A percentile compares a stretch with the other conserved stretches of the same genome.
Conservation (phyloP, 2,797 vertebrate species). For the Botia kubotai region DNA sequence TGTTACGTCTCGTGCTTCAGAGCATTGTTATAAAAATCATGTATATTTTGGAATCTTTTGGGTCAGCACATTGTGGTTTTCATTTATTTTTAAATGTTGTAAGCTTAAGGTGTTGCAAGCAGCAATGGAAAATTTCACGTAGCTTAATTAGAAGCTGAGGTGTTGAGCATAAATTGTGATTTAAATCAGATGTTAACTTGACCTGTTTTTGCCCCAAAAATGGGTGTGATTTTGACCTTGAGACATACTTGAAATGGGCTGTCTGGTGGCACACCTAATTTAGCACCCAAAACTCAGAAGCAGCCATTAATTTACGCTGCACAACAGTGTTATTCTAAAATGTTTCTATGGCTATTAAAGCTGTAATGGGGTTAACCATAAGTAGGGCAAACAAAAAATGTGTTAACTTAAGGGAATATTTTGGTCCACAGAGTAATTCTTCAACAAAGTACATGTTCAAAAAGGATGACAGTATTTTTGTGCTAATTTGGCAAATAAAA, state of each 20-base stretch:
- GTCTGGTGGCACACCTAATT: slow-evolving; percentile 21
- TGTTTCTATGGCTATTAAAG: slow-evolving; percentile 37
- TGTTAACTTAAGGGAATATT: slow-evolving; percentile 49
- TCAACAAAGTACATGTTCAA: slow-evolving; percentile 41
- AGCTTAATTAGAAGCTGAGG: too few relatives aligned
- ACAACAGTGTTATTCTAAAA: slow-evolving; percentile 31
- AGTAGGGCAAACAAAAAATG: slow-evolving; percentile 54
- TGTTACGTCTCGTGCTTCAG: too few relatives aligned
- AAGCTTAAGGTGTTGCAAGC: too few relatives aligned
- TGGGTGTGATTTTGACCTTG: slow-evolving; percentile 25
- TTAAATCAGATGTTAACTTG: not conserved
- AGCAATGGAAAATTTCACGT: not conserved
- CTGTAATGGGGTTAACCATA: slow-evolving; percentile 46
- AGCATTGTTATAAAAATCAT: too few relatives aligned
- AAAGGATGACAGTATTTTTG: slow-evolving; percentile 43
- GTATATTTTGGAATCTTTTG: too few relatives aligned
- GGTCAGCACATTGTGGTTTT: too few relatives aligned
- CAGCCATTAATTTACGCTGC: slow-evolving; percentile 33
- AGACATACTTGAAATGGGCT: not conserved
- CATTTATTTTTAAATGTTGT: too few relatives aligned
- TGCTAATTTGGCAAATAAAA: slow-evolving; percentile 53
- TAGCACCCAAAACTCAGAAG: slow-evolving; percentile 2
- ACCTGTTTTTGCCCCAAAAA: slow-evolving; percentile 8
- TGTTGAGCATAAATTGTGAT: not conserved
- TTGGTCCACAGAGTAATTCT: slow-evolving; percentile 47